Percentiles rank a stretch among this genome's conserved stretches.
Conservation (phyloP, 2,888 invertebrate genomes). For the Eremobia ochroleuca region DNA sequence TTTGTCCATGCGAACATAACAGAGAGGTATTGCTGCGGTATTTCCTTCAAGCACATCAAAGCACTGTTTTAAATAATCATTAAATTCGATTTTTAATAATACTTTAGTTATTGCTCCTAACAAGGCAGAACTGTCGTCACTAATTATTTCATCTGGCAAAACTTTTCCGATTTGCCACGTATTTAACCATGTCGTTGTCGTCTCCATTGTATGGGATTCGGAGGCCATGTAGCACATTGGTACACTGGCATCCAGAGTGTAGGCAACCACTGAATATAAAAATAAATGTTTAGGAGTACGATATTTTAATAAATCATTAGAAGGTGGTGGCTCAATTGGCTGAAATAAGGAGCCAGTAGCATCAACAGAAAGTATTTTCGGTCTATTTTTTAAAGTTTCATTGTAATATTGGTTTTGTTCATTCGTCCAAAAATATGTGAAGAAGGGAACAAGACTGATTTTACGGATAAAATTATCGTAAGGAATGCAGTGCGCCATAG, state of each 20-base stretch:
- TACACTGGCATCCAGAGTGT: constrained; percentile 42
- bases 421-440: constrained; percentile 47
- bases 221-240: constrained; percentile 47
- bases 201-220: constrained; percentile 49
- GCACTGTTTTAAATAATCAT: constrained; percentile 43
- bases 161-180: constrained; percentile 33
- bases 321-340: constrained; percentile 31
- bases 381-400: constrained; percentile 28
- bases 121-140: constrained; percentile 41
- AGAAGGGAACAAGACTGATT: constrained; percentile 50
- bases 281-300: constrained; percentile 39
- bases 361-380: constrained; percentile 40
- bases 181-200: constrained; percentile 45
- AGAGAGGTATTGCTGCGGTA: constrained; percentile 23
- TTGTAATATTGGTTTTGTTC: constrained; percentile 46
- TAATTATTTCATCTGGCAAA: constrained; percentile 42
- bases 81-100: constrained; percentile 39
- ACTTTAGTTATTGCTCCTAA: constrained; percentile 44
- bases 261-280: constrained; percentile 48
- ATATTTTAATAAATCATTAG: constrained; percentile 38
- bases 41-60: constrained; percentile 41
- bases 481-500: constrained; percentile 43
- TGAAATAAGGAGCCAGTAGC: constrained; percentile 53
- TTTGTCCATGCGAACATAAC: constrained; percentile 43
- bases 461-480: constrained; percentile 43